These are phyloP conservation scores for Pseudococcus viburni DNA, from an alignment of 2,888 invertebrate species.

Conservation along the genomic window DNA sequence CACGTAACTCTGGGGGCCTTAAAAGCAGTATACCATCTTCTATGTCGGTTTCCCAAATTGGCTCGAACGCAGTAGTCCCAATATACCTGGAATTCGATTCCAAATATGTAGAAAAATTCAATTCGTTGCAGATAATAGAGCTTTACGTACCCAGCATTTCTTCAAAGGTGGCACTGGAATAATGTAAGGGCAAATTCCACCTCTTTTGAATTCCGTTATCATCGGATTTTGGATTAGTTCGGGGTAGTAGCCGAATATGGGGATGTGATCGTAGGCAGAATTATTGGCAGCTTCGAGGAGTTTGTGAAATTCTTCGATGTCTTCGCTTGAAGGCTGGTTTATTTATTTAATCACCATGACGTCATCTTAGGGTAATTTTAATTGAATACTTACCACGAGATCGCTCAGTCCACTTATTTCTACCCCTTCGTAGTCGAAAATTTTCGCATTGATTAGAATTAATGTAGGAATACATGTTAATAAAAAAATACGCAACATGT, in stretches of 20 bases:
- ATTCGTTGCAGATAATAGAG: background rate
- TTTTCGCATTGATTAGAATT: background rate
- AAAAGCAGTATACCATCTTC: slow-evolving; percentile 41
- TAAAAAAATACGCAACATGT: background rate
- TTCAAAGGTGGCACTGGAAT: slow-evolving; percentile 7
- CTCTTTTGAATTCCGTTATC: slow-evolving; percentile 28
- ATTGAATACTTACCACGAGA: background rate
- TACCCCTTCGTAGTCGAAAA: background rate
- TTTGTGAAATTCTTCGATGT: slow-evolving; percentile 1
- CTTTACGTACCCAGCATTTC: slow-evolving; percentile 1
- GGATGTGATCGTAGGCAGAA: background rate
- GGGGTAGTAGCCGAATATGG: background rate
- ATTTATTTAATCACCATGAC: background rate
- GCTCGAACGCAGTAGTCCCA: slow-evolving; percentile 24
- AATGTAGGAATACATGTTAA: background rate
- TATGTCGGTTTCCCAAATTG: slow-evolving; percentile 7
- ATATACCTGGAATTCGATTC: background rate
- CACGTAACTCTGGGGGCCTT: background rate
- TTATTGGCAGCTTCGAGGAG: background rate
- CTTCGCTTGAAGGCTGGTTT: background rate
- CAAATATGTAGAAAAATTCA: too few species aligned
- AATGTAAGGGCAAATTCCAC: slow-evolving; percentile 1
- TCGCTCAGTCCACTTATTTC: slow-evolving; percentile 21
- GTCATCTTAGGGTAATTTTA: background rate
- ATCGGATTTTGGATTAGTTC: slow-evolving; percentile 4